Evolutionary conservation across 92 coral and sea anemone genomes (phyloP), one percentile per base, ranked within the genome.

Genomic region (Parazoanthus darwini): DNA sequence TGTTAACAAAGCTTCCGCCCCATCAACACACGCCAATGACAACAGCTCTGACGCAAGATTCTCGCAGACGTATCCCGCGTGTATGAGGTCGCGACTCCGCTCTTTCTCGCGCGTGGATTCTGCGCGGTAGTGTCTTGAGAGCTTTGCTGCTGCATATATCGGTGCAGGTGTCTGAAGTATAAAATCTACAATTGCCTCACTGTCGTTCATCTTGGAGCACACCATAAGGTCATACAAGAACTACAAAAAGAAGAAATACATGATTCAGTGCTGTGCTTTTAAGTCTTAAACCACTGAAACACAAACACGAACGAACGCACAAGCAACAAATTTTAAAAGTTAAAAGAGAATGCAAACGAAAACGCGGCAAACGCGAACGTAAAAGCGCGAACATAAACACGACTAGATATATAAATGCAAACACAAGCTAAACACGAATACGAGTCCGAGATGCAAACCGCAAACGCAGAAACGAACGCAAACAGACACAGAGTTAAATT

Each of bases 161-260:
- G 99, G 99, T 8, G 99, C 99, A 11, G 99, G 99, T 5, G 98
- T 92, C 78, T 95, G 98, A 5, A 97, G 94, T 77, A 97, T 95
- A 89, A 97, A 95, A 78, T 96, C 98, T 10, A 97, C 90, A 33
- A 97, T 88, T 2, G 99, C 94, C 74, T 91, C 96, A 90, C 88
- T 94, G 77, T 94, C 97, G 65, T 92, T 92, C 78, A 80, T 85
- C 91, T 92, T 95, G 56, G 98, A 96, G 46, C 99, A 97, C 38
- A 97, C 99, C 99, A 97, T 97, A 67, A 97, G 94, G 72, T 97
- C 99, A 80, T 92, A 97, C 54, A 97, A 90, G 65, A 97, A 97
- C 99, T 97, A 77, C 38, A 85, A 82, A 37, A 44, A 59, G 65
- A 91, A 15, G 81, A 46, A 51, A 81, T 82, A 72, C 15, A 18